These are phyloP conservation scores for Cheumatopsyche charites DNA, from an alignment of 1,140 invertebrate species.

Conservation along the genomic window DNA sequence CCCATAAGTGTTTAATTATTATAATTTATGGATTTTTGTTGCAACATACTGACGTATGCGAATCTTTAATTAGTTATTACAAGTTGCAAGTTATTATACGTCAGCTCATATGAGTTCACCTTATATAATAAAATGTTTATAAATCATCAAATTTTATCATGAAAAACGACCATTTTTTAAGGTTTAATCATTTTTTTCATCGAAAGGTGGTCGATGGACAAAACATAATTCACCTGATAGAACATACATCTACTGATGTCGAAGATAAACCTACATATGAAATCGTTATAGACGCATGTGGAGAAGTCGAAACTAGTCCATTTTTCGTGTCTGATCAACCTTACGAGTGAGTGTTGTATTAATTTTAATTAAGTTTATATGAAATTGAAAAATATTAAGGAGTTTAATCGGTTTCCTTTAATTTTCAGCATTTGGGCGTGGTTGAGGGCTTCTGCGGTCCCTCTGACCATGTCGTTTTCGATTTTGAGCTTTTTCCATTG, in stretches of 20 bases:
- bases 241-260: constrained; percentile 77
- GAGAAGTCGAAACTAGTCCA: constrained; percentile 65
- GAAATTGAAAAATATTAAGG: no score
- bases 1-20: no score
- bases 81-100: no score
- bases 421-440: constrained; percentile 72
- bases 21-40: no score
- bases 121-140: no score
- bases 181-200: no score
- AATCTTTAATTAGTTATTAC: no score
- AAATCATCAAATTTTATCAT: no score
- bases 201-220: constrained; percentile 78
- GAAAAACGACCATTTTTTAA: not conserved
- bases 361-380: not conserved
- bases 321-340: constrained; percentile 73
- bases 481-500: constrained; percentile 78
- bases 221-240: constrained; percentile 83
- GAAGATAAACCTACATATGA: constrained; percentile 72
- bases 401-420: not conserved
- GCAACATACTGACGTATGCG: no score
- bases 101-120: no score
- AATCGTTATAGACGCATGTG: constrained; percentile 72
- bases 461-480: constrained; percentile 75
- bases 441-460: constrained; percentile 75
- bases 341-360: constrained; percentile 63